Evolutionary conservation across 2,113 vertebrate species (phyloP).

Genomic region (Thalassarche chlororhynchos): DNA sequence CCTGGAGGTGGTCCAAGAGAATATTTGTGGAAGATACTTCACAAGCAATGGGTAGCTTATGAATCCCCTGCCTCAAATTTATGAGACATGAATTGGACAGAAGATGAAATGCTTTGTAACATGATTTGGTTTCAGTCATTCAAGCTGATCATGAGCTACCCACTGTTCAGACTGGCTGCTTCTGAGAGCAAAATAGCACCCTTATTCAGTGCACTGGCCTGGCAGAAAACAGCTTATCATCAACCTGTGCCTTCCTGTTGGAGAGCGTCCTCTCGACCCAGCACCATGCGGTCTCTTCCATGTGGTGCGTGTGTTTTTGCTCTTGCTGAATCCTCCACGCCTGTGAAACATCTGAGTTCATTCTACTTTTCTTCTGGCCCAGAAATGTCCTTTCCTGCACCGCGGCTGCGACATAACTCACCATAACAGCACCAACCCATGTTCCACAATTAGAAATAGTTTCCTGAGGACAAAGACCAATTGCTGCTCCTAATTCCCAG

Average conservation of each 20-base stretch:
- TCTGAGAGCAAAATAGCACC: neutral
- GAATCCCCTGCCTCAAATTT: neutral
- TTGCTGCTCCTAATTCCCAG: neutral
- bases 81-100: neutral
- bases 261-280: neutral
- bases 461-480: neutral
- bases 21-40: constrained; percentile 23
- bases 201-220: neutral
- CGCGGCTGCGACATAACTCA: neutral
- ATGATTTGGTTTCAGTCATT: constrained; percentile 5
- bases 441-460: neutral
- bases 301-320: rapidly evolving
- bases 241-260: neutral
- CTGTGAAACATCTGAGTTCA: neutral
- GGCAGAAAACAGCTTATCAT: neutral
- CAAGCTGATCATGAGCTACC: neutral
- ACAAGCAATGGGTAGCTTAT: neutral
- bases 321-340: neutral
- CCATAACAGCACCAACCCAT: neutral
- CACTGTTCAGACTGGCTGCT: neutral
- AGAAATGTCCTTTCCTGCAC: neutral
- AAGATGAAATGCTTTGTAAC: constrained; percentile 2
- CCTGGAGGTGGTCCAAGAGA: constrained; percentile 4
- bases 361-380: neutral
- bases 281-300: neutral